Percentiles rank a stretch among this genome's conserved stretches.
Conservation (phyloP, 2,797 vertebrate species). For the Salmo trutta region DNA sequence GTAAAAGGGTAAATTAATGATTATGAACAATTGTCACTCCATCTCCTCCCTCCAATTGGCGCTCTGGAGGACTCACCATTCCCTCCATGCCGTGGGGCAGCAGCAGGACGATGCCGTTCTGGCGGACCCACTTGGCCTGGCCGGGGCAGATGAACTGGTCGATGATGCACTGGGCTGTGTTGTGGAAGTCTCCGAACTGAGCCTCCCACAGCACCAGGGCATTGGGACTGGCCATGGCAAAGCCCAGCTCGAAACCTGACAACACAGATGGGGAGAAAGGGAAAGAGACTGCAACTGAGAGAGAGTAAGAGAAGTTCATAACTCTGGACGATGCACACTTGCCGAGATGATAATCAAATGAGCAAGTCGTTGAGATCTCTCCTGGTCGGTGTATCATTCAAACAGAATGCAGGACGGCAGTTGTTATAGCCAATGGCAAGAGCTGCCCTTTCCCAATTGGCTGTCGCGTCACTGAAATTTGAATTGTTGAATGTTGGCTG, state of each 20-base stretch:
- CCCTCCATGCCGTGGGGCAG: slow-evolving; percentile 85
- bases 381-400: not conserved
- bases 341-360: too few relatives aligned
- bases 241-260: slow-evolving; percentile 82
- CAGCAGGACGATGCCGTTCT: slow-evolving; percentile 82
- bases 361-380: not conserved
- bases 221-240: slow-evolving; percentile 83
- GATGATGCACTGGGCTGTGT: slow-evolving; percentile 83
- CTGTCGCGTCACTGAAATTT: not conserved
- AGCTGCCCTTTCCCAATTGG: not conserved
- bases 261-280: not conserved
- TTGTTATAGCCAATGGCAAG: not conserved
- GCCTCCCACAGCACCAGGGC: slow-evolving; percentile 83
- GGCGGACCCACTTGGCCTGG: slow-evolving; percentile 84
- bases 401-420: not conserved
- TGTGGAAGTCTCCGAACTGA: slow-evolving; percentile 85
- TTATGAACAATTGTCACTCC: too few relatives aligned
- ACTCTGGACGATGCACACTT: not conserved
- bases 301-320: not conserved
- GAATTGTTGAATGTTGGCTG: not conserved
- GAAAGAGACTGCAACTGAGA: not conserved
- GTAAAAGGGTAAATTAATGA: too few relatives aligned
- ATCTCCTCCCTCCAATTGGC: not conserved
- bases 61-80: slow-evolving; percentile 72
- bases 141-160: slow-evolving; percentile 84